These are phyloP conservation scores for Corythaeola cristata DNA, from an alignment of 2,113 vertebrate species.

Conservation along the genomic window DNA sequence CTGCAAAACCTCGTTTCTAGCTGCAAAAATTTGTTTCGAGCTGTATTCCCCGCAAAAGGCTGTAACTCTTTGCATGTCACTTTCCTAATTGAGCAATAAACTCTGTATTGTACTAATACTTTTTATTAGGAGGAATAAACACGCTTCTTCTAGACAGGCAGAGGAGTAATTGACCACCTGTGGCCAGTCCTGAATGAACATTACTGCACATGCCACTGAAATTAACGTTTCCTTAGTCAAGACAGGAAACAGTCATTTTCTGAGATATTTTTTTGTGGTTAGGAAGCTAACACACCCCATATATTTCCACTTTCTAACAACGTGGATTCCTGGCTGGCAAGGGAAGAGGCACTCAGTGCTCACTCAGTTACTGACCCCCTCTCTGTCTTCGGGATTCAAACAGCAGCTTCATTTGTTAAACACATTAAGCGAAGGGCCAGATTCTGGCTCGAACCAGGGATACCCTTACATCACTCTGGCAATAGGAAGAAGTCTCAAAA, in stretches of 20 bases:
- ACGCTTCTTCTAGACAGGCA: constrained; percentile 17
- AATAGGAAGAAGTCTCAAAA: neutral
- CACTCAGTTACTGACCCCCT: neutral
- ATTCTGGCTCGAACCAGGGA: neutral
- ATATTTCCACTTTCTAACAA: neutral
- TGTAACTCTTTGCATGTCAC: constrained; percentile 27
- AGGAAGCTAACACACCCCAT: neutral
- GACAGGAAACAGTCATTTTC: neutral
- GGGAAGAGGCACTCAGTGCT: neutral
- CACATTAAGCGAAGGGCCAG: neutral
- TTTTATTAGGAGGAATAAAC: constrained; percentile 50
- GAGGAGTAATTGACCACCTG: constrained; percentile 31
- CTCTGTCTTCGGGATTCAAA: neutral
- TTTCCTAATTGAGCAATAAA: constrained; percentile 38
- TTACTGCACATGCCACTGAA: neutral
- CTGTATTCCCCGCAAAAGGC: neutral
- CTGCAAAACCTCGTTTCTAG: neutral
- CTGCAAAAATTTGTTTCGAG: neutral
- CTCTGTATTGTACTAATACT: neutral
- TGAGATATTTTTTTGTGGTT: neutral
- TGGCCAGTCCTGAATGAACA: constrained; percentile 7
- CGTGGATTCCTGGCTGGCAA: neutral
- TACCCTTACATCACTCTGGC: neutral
- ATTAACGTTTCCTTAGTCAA: neutral
- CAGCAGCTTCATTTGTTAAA: neutral